Evolutionary conservation across 2,888 invertebrate species (phyloP), one percentile per base, ranked within the genome.

Genomic region (Aporophyla nigra): DNA sequence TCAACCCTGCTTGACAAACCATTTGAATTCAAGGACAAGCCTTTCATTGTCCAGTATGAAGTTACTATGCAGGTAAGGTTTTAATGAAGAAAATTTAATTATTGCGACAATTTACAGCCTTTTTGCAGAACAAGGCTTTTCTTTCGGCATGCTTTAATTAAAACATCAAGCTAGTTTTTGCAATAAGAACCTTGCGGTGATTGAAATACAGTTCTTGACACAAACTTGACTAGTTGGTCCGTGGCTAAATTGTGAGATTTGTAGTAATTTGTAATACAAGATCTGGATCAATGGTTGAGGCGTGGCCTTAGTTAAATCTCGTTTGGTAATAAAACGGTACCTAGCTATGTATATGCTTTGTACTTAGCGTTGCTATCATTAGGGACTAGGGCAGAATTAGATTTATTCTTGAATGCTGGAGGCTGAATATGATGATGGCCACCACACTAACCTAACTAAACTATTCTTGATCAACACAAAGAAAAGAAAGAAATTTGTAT

Each of bases 1-100:
- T 97, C 99, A 3, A 97, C 99, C 5, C 97, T 97, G 51, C 95
- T 99, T 24, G 97, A 97, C 75, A 98, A 97, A 91, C 98, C 98
- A 0, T 99, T 99, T 94, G 97, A 98, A 69, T 99, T 99, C 94
- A 97, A 97, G 65, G 97, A 98, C 76, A 98, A 98, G 90, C 99
- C 99, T 0, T 94, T 98, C 58, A 97, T 99, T 80, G 98, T 99
- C 6, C 99, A 99, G 94, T 99, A 99, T 96, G 99, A 99, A 97
- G 98, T 98, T 53, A 98, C 98, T 76, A 98, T 99, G 96, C 97
- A 97, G 97, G 97, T 97, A 87, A 69, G 74, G n/a, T 62, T 51
- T 51, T 70, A 43, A 77, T 40, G 6, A 49, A 10, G 1, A 40
- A 19, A 24, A 7, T 40, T 33, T 19, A 3, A 19, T 46, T n/a